Conservation (phyloP, 2,797 vertebrate genomes). For the Bovichtus diacanthus region DNA sequence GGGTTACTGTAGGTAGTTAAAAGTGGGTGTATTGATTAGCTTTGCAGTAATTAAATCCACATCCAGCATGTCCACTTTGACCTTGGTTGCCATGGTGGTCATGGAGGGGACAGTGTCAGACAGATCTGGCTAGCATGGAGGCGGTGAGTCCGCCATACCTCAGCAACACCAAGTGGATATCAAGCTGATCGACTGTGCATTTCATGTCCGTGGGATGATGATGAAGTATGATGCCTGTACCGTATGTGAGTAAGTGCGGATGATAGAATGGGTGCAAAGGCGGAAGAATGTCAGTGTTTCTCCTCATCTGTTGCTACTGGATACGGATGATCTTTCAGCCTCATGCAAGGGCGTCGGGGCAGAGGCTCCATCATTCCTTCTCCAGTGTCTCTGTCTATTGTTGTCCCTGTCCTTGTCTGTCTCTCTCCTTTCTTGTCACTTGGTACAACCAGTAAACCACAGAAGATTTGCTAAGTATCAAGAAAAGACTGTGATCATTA, state of each 20-base stretch:
- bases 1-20: not conserved
- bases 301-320: slow-evolving; percentile 67
- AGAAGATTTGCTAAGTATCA: slow-evolving; percentile 1
- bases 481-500: slow-evolving; percentile 4
- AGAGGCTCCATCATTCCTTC: slow-evolving; percentile 57
- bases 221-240: not conserved
- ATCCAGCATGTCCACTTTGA: slow-evolving; percentile 18
- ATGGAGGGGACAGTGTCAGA: slow-evolving; percentile 37
- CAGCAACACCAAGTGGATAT: slow-evolving; percentile 11
- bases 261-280: slow-evolving; percentile 51
- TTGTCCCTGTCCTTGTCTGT: slow-evolving; percentile 65
- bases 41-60: slow-evolving; percentile 58
- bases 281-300: slow-evolving; percentile 42
- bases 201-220: slow-evolving; percentile 43
- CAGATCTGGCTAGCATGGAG: not conserved
- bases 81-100: slow-evolving; percentile 54
- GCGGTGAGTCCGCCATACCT: not conserved
- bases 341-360: slow-evolving; percentile 59
- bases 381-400: slow-evolving; percentile 63
- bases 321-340: slow-evolving; percentile 64
- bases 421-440: slow-evolving; percentile 18
- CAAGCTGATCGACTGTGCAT: slow-evolving; percentile 23
- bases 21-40: slow-evolving; percentile 22
- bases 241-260: slow-evolving; percentile 4
- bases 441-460: slow-evolving; percentile 15